Percentiles rank a stretch among this genome's conserved stretches.
These are phyloP conservation scores for Nymphalis polychloros DNA, from an alignment of 2,888 invertebrate species.

Conservation along the genomic window DNA sequence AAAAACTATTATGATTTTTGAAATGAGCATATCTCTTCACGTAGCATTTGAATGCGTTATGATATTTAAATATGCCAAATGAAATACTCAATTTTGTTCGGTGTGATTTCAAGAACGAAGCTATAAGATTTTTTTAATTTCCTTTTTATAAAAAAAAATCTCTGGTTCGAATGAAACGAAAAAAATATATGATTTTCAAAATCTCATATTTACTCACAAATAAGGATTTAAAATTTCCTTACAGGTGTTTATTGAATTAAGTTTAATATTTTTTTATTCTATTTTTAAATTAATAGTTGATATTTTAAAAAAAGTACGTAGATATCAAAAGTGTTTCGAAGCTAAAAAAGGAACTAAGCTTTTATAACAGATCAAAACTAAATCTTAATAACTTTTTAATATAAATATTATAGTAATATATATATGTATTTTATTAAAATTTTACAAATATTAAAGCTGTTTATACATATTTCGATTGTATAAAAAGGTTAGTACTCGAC, in stretches of 20 bases:
- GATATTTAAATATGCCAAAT: slow-evolving; percentile 18
- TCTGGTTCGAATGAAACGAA: neutral
- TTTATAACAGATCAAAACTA: neutral
- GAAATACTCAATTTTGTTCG: slow-evolving; percentile 24
- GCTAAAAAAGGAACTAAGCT: too few relatives aligned
- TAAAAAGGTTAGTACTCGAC: too few relatives aligned
- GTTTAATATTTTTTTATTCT: too few relatives aligned
- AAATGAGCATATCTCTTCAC: slow-evolving; percentile 13
- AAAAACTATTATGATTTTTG: neutral
- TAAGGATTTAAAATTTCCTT: neutral
- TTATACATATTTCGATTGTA: too few relatives aligned
- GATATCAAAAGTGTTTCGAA: too few relatives aligned
- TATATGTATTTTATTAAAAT: neutral
- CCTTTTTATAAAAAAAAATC: neutral
- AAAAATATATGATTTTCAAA: neutral
- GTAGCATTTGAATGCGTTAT: slow-evolving; percentile 15
- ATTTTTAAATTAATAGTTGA: too few relatives aligned
- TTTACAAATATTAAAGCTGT: too few relatives aligned
- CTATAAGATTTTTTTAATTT: slow-evolving; percentile 4
- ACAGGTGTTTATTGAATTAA: too few relatives aligned
- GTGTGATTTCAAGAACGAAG: slow-evolving; percentile 2
- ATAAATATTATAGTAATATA: neutral
- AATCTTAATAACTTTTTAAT: too few relatives aligned
- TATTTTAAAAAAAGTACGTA: too few relatives aligned
- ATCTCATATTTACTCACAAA: slow-evolving; percentile 1